Conservation (phyloP, 1,140 invertebrate genomes). For the Cecropterus lyciades region DNA sequence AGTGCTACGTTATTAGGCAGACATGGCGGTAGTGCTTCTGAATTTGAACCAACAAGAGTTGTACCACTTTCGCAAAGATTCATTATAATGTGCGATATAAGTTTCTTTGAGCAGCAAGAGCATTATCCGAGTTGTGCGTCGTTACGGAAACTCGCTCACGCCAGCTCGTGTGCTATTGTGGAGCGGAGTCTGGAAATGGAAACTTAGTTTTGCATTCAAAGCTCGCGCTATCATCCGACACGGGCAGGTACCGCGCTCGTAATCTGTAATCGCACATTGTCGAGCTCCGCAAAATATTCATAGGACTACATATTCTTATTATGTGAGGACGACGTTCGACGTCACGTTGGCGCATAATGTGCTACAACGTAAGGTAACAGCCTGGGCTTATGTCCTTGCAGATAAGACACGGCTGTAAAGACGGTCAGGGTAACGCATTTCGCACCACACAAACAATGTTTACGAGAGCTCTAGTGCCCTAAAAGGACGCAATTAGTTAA, state of each 20-base stretch:
- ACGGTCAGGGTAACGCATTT: conserved; percentile 45
- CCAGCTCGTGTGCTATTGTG: conserved; percentile 13
- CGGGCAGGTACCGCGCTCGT: conserved; percentile 31
- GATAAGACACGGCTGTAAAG: conserved; percentile 67
- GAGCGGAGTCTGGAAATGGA: conserved; percentile 4
- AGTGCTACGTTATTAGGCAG: too few relatives aligned
- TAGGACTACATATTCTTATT: conserved; percentile 70
- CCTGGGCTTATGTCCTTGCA: conserved; percentile 51
- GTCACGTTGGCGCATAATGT: conserved; percentile 67
- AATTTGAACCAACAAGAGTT: too few relatives aligned
- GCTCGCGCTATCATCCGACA: conserved; percentile 12
- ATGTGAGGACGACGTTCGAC: conserved; percentile 53
- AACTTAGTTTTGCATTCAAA: conserved; percentile 27
- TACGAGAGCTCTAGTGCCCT: background rate
- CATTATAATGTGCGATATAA: background rate
- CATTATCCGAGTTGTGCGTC: conserved; percentile 11
- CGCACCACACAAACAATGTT: conserved; percentile 39
- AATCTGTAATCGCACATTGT: conserved; percentile 52
- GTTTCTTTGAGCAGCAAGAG: too few relatives aligned
- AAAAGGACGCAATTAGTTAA: background rate
- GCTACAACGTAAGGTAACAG: conserved; percentile 75
- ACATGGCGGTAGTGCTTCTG: too few relatives aligned
- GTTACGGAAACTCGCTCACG: conserved; percentile 8
- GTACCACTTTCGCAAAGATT: too few relatives aligned
- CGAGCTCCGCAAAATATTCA: conserved; percentile 61